phyloP scores from a whole-genome alignment of 2,888 invertebrate species.

The Andrena camellia region DNA sequence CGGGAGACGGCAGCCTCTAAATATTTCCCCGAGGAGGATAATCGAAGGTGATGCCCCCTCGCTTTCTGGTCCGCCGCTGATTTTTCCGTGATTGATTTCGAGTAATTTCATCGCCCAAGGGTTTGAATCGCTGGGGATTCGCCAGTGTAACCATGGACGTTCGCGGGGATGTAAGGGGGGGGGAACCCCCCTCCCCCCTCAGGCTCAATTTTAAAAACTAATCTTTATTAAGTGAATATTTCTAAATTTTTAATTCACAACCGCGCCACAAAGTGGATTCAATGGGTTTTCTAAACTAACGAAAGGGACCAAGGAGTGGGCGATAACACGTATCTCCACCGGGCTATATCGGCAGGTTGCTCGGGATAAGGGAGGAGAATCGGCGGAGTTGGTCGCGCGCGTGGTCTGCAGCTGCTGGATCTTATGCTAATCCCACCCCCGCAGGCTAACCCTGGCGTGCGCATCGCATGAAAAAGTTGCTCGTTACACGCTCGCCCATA shows the following conservation, averaged over 20 bases:
- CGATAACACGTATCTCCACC: background rate
- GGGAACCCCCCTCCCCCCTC: too few species aligned
- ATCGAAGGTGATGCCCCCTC: slow-evolving; percentile 24
- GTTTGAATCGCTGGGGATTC: too few species aligned
- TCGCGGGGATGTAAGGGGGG: too few species aligned
- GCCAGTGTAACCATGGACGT: too few species aligned
- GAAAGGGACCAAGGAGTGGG: background rate
- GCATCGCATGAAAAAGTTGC: slow-evolving; percentile 81
- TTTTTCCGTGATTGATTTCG: background rate
- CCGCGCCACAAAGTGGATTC: too few species aligned
- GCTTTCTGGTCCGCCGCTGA: background rate
- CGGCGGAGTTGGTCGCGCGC: slow-evolving; percentile 47
- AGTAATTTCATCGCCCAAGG: too few species aligned
- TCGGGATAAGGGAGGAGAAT: slow-evolving; percentile 36
- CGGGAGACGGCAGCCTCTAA: slow-evolving; percentile 57
- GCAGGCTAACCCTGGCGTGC: slow-evolving; percentile 76
- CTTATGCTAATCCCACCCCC: slow-evolving; percentile 83
- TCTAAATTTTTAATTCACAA: too few species aligned
- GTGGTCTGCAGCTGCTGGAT: slow-evolving; percentile 81
- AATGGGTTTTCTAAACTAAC: too few species aligned
- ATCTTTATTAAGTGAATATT: too few species aligned
- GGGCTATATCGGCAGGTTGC: slow-evolving; percentile 22
- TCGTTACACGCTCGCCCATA: slow-evolving; percentile 82
- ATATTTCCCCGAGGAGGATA: slow-evolving; percentile 27
- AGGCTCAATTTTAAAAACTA: too few species aligned